These are phyloP conservation scores for Chaunax sp. DNA, from an alignment of 2,797 vertebrate genomes.

Conservation along the genomic window DNA sequence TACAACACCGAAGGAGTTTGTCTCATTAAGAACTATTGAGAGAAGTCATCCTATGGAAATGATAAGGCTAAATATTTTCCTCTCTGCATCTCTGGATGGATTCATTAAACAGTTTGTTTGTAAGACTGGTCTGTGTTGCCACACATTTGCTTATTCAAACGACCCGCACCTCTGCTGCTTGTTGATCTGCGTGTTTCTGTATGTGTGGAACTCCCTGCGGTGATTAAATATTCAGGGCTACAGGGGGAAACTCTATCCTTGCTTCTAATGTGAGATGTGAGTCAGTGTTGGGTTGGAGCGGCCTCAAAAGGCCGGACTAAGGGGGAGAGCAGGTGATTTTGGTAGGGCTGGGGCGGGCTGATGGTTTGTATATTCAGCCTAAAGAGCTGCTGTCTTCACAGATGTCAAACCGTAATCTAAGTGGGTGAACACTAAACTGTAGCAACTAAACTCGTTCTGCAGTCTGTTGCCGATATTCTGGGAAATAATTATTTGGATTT, in stretches of 20 bases:
- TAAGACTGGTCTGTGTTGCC: slow-evolving; percentile 39
- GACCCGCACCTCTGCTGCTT: slow-evolving; percentile 60
- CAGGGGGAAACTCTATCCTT: slow-evolving; percentile 80
- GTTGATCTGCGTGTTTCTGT: slow-evolving; percentile 64
- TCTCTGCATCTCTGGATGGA: slow-evolving; percentile 16
- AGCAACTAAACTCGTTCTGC: background rate
- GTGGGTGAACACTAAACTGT: background rate
- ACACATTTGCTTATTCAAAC: slow-evolving; percentile 50
- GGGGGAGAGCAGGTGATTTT: slow-evolving; percentile 59
- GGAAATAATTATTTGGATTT: background rate
- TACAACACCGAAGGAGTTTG: slow-evolving; percentile 55
- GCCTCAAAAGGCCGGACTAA: slow-evolving; percentile 57
- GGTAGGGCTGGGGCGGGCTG: slow-evolving; percentile 16
- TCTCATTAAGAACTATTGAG: slow-evolving; percentile 51
- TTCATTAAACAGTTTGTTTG: slow-evolving; percentile 43
- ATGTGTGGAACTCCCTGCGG: slow-evolving; percentile 63
- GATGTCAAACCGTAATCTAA: slow-evolving; percentile 24
- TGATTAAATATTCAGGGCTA: slow-evolving; percentile 84
- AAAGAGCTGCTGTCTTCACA: slow-evolving; percentile 40
- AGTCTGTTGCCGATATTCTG: background rate
- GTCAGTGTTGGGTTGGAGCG: slow-evolving; percentile 70
- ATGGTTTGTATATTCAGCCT: slow-evolving; percentile 29
- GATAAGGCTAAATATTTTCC: slow-evolving; percentile 30
- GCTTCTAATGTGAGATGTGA: slow-evolving; percentile 81
- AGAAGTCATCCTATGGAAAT: slow-evolving; percentile 50